Percentiles rank a stretch among this genome's conserved stretches.
Evolutionary conservation across 2,113 vertebrate genomes (phyloP).

Genomic region (Solea senegalensis): DNA sequence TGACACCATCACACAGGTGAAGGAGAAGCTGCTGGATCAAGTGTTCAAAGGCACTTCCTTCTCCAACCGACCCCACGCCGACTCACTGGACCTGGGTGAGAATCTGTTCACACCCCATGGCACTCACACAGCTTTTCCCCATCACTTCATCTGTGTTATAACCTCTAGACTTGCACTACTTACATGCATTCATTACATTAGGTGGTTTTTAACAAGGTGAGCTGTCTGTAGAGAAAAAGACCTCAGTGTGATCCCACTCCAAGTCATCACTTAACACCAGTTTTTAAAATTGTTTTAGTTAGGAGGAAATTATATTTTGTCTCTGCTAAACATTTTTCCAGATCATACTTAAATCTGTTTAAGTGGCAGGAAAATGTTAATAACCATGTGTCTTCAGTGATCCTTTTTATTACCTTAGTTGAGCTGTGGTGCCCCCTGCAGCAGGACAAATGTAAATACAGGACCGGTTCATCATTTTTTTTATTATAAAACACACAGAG

Average conservation of each 20-base stretch:
- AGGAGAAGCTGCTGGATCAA: slow-evolving; percentile 97
- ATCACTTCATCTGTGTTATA: too few species aligned
- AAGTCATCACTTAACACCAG: too few species aligned
- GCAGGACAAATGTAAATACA: neutral
- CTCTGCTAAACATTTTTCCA: neutral
- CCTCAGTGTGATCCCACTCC: neutral
- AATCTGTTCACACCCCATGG: neutral
- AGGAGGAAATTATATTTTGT: neutral
- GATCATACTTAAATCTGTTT: too few species aligned
- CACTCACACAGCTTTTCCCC: too few species aligned
- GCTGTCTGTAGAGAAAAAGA: too few species aligned
- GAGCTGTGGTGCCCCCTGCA: slow-evolving; percentile 29
- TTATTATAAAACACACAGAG: slow-evolving; percentile 75
- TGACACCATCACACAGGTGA: slow-evolving; percentile 96
- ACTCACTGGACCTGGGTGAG: slow-evolving; percentile 94
- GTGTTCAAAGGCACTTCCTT: slow-evolving; percentile 93
- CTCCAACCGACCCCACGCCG: slow-evolving; percentile 89
- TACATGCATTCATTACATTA: too few species aligned
- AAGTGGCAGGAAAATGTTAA: neutral
- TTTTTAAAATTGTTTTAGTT: neutral
- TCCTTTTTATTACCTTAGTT: slow-evolving; percentile 1
- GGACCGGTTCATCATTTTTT: neutral
- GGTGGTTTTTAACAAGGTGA: too few species aligned
- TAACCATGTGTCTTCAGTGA: neutral
- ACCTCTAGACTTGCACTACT: too few species aligned